A percentile compares a stretch with the other conserved stretches of the same genome.
phyloP scores from a whole-genome alignment of 2,888 invertebrate species.

The Elaeidobius kamerunicus region DNA sequence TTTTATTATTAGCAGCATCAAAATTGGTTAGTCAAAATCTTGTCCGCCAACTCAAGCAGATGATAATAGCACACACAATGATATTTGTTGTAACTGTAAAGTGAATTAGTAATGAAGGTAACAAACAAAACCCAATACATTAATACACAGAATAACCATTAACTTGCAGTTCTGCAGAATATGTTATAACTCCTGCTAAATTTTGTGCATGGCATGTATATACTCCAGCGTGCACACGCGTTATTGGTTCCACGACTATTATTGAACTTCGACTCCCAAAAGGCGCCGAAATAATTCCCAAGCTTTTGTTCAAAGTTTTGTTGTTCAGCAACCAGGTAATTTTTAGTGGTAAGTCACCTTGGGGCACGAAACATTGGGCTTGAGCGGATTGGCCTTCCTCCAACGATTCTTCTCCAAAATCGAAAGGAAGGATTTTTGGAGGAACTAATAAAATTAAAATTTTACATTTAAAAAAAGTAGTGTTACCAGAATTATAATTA shows the following conservation, averaged over 20 bases:
- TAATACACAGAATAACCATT: too few species aligned
- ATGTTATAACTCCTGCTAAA: constrained; percentile 39
- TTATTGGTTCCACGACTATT: constrained; percentile 63
- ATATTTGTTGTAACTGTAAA: too few species aligned
- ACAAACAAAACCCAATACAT: too few species aligned
- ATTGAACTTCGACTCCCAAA: constrained; percentile 52
- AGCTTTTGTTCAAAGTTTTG: constrained; percentile 40
- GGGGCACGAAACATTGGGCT: constrained; percentile 59
- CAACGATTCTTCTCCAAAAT: constrained; percentile 61
- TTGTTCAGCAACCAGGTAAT: constrained; percentile 61
- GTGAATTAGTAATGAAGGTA: too few species aligned
- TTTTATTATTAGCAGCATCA: too few species aligned
- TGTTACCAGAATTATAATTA: too few species aligned
- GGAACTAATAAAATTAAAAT: constrained; percentile 52
- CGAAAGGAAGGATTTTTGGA: constrained; percentile 63
- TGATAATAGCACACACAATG: too few species aligned
- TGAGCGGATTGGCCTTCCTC: constrained; percentile 61
- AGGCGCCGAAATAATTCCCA: constrained; percentile 37
- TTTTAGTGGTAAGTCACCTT: constrained; percentile 62
- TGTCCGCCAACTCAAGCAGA: too few species aligned
- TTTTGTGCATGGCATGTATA: constrained; percentile 68
- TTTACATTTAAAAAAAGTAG: too few species aligned
- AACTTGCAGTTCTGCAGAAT: constrained; percentile 57
- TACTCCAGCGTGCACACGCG: constrained; percentile 66
- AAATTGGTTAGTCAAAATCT: too few species aligned